Percentiles rank a stretch among this genome's conserved stretches.
Evolutionary conservation across 2,113 vertebrate species (phyloP).

Genomic region (Dinomys branickii): DNA sequence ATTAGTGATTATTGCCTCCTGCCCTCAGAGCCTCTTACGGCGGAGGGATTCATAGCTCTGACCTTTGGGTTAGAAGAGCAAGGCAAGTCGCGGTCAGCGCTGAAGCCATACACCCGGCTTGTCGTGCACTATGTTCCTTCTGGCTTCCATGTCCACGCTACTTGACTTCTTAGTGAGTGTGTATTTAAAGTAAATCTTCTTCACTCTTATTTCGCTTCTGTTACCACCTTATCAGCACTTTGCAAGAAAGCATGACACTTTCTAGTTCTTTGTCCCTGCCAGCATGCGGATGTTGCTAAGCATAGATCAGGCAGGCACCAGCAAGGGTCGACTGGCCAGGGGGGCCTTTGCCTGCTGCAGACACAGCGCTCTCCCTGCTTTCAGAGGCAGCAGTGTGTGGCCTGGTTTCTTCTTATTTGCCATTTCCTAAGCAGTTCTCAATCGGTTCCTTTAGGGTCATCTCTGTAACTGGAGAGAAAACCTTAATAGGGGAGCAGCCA

Average conservation of each 20-base stretch:
- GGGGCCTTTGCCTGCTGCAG: neutral
- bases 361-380: neutral
- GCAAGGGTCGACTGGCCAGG: neutral
- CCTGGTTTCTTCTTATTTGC: neutral
- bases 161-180: neutral
- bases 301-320: neutral
- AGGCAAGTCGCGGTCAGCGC: neutral
- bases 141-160: neutral
- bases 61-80: neutral
- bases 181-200: no score
- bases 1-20: neutral
- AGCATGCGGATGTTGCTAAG: neutral
- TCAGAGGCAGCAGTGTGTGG: neutral
- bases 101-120: rapidly evolving
- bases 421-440: neutral
- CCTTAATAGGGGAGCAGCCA: neutral
- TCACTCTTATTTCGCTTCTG: neutral
- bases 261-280: neutral
- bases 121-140: neutral
- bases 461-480: neutral
- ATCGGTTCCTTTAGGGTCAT: neutral
- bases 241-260: neutral
- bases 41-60: neutral
- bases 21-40: neutral
- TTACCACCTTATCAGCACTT: neutral